Evolutionary conservation across 1,140 invertebrate species (phyloP).

Genomic region (Cardiocondyla obscurior): DNA sequence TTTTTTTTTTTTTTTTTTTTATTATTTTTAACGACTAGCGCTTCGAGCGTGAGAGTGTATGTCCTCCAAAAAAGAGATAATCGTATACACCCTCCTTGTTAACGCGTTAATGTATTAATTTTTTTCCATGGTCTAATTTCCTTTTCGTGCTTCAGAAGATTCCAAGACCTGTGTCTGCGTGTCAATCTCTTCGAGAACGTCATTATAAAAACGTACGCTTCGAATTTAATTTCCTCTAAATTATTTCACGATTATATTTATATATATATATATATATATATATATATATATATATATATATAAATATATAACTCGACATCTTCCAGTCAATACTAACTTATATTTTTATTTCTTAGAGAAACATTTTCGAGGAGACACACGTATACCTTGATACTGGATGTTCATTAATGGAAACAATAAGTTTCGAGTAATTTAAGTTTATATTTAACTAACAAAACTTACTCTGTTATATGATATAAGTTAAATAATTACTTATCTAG

Average conservation of each 20-base stretch:
- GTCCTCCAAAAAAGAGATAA: conserved; percentile 56
- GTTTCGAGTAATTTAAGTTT: neutral
- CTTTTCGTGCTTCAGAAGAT: conserved; percentile 23
- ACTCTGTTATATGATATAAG: too few relatives aligned
- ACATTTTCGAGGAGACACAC: neutral
- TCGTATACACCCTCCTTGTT: conserved; percentile 26
- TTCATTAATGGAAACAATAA: conserved; percentile 4
- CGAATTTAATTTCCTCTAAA: neutral
- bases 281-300: too few relatives aligned
- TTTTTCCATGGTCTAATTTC: conserved; percentile 23
- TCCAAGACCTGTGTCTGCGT: conserved; percentile 11
- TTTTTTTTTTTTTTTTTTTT: too few relatives aligned
- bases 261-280: too few relatives aligned
- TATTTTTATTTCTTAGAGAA: conserved; percentile 11
- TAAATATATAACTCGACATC: neutral
- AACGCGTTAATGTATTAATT: conserved; percentile 44
- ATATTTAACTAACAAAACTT: too few relatives aligned
- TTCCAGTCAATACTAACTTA: neutral
- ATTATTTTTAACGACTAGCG: conserved; percentile 60
- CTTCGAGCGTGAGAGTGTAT: conserved; percentile 11
- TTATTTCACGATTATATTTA: neutral
- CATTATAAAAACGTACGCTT: neutral
- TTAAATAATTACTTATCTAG: too few relatives aligned
- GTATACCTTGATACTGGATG: neutral
- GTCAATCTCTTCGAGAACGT: conserved; percentile 33